These are phyloP conservation scores for Gerris lacustris DNA, from an alignment of 2,888 invertebrate species.

Conservation along the genomic window DNA sequence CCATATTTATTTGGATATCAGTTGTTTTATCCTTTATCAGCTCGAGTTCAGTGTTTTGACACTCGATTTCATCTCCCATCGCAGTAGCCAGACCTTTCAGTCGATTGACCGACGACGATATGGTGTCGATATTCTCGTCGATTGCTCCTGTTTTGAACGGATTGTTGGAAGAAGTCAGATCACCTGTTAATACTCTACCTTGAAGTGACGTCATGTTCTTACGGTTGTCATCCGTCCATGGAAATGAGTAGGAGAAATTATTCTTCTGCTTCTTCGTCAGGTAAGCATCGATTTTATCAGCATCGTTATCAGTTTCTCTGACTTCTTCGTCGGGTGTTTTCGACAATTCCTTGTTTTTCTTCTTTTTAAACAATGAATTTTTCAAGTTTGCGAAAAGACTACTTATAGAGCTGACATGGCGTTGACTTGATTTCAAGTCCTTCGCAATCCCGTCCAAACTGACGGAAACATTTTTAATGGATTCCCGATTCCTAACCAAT, in stretches of 20 bases:
- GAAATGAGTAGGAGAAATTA: background rate
- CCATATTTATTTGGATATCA: background rate
- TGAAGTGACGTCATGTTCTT: background rate
- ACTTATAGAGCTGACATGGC: background rate
- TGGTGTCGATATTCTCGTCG: background rate
- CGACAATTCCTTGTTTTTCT: background rate
- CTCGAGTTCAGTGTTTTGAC: background rate
- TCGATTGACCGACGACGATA: background rate
- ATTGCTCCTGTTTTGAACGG: background rate
- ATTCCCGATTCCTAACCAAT: background rate
- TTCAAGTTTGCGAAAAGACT: background rate
- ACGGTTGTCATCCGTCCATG: background rate
- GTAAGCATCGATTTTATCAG: background rate
- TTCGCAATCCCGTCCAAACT: background rate
- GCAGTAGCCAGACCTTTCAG: background rate
- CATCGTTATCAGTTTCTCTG: background rate
- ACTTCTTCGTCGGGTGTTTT: background rate
- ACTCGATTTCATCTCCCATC: background rate
- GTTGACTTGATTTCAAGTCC: background rate
- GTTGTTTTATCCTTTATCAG: background rate
- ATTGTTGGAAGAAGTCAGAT: background rate
- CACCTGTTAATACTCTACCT: background rate
- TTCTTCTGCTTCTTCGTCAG: background rate
- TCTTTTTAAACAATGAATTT: background rate
- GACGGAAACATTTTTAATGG: background rate